Conservation (phyloP, 2,888 invertebrate species). For the Biston betularia region DNA sequence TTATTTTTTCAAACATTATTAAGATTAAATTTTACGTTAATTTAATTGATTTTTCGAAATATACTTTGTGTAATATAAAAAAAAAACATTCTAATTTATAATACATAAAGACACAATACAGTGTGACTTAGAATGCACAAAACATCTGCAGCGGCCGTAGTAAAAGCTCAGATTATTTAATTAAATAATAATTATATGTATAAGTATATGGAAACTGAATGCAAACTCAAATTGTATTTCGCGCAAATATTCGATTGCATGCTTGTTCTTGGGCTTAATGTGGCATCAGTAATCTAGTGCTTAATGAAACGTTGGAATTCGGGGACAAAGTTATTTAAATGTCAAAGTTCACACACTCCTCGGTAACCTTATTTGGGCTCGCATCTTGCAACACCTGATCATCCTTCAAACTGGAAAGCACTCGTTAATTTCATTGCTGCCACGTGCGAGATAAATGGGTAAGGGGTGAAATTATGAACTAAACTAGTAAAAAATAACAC, state of each 20-base stretch:
- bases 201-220: no score
- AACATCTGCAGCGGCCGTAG: no score
- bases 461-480: slow-evolving; percentile 37
- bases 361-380: slow-evolving; percentile 68
- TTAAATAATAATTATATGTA: no score
- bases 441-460: slow-evolving; percentile 14
- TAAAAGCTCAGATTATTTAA: no score
- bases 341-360: slow-evolving; percentile 75
- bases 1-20: no score
- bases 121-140: no score
- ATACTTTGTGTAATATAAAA: no score
- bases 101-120: no score
- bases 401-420: slow-evolving; percentile 57
- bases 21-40: no score
- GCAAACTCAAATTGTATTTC: neutral
- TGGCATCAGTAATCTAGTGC: slow-evolving; percentile 38
- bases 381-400: slow-evolving; percentile 68
- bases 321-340: slow-evolving; percentile 66
- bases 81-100: no score
- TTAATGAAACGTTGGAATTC: slow-evolving; percentile 66
- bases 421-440: slow-evolving; percentile 13
- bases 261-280: slow-evolving; percentile 8
- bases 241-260: slow-evolving; percentile 3
- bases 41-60: no score
- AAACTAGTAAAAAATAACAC: slow-evolving; percentile 49